phyloP scores from a whole-genome alignment of 2,113 vertebrate genomes.

The Elgaria multicarinata region DNA sequence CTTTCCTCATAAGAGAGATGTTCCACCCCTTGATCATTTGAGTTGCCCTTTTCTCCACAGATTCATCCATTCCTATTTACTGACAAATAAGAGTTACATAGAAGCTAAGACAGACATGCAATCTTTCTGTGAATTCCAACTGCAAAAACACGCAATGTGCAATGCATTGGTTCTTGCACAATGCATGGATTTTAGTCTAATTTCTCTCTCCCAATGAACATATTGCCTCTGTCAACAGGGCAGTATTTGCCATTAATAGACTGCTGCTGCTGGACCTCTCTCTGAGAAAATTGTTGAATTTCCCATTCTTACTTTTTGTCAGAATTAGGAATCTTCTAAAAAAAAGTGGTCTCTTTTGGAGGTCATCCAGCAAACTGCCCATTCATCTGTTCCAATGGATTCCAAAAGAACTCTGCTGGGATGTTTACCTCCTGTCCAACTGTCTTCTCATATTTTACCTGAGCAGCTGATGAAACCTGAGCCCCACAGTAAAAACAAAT shows the following conservation, averaged over 20 bases:
- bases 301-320: neutral
- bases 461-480: neutral
- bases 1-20: no score
- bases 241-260: neutral
- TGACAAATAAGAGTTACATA: neutral
- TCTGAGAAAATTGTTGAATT: neutral
- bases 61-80: no score
- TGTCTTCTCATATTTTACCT: neutral
- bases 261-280: neutral
- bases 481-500: neutral
- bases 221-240: fast-evolving
- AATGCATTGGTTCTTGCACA: neutral
- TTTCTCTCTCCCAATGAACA: neutral
- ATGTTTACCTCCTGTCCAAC: neutral
- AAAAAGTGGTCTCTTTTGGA: neutral
- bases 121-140: neutral
- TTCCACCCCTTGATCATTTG: no score
- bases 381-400: neutral
- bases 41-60: no score
- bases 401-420: neutral
- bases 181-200: neutral
- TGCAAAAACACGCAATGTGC: neutral
- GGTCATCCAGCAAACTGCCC: neutral
- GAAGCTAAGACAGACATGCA: neutral
- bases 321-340: neutral